Evolutionary conservation across 2,113 vertebrate genomes (phyloP).

Genomic region (Oncorhynchus tshawytscha): DNA sequence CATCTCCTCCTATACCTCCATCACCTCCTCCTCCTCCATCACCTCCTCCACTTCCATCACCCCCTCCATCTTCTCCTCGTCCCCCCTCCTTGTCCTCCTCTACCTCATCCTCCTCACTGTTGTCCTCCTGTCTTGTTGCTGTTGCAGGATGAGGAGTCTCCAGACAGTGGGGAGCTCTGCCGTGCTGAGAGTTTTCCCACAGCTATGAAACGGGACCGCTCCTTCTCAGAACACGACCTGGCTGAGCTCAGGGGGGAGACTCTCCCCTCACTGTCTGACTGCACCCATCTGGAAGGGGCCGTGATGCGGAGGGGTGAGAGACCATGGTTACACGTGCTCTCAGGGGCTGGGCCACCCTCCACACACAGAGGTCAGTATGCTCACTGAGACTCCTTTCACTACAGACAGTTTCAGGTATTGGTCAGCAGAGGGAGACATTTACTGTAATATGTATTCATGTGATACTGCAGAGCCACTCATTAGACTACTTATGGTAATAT

Average conservation of each 20-base stretch:
- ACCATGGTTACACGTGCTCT: conserved; percentile 73
- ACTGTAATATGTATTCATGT: neutral
- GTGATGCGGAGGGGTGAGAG: conserved; percentile 58
- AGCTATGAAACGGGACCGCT: conserved; percentile 86
- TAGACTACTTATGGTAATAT: neutral
- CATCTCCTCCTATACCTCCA: too few relatives aligned
- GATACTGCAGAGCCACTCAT: neutral
- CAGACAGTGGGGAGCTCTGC: conserved; percentile 64
- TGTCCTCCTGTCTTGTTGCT: neutral
- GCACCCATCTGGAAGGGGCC: conserved; percentile 10
- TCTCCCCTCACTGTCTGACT: conserved; percentile 47
- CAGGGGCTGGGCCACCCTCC: conserved; percentile 32
- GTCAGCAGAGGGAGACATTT: conserved; percentile 41
- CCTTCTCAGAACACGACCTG: conserved; percentile 93
- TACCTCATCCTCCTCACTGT: neutral
- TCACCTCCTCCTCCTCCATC: too few relatives aligned
- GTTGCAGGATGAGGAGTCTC: conserved; percentile 90
- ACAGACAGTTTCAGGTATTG: neutral
- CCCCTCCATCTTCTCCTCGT: neutral
- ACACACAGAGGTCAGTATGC: conserved; percentile 64
- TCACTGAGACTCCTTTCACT: too few relatives aligned
- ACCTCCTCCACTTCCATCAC: too few relatives aligned
- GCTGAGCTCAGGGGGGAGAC: conserved; percentile 78
- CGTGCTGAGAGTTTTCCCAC: conserved; percentile 62
- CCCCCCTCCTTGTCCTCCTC: neutral